These are phyloP conservation scores for Sus scrofa DNA, from an alignment of 2,113 vertebrate species.

Conservation along the genomic window T2T-Sscrofa CM000827.6:81147501-81148000, in stretches of 20 bases:
- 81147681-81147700: background rate
- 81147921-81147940: background rate
- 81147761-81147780: slow-evolving; percentile 9
- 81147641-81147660: slow-evolving; percentile 1
- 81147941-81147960: too few species aligned
- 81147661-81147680: background rate
- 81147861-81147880: background rate
- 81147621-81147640: background rate
- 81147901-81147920: background rate
- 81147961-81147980: background rate
- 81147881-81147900: background rate
- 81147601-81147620: background rate
- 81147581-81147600: background rate
- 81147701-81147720: background rate
- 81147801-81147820: background rate
- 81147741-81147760: background rate
- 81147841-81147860: background rate
- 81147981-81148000: background rate
- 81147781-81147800: background rate
- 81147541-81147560: background rate
- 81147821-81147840: background rate
- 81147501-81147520: background rate
- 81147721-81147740: background rate
- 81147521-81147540: background rate
- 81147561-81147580: background rate